A percentile compares a stretch with the other conserved stretches of the same genome.
Conservation (phyloP, 1,140 invertebrate species). For the Ostrea edulis region DNA sequence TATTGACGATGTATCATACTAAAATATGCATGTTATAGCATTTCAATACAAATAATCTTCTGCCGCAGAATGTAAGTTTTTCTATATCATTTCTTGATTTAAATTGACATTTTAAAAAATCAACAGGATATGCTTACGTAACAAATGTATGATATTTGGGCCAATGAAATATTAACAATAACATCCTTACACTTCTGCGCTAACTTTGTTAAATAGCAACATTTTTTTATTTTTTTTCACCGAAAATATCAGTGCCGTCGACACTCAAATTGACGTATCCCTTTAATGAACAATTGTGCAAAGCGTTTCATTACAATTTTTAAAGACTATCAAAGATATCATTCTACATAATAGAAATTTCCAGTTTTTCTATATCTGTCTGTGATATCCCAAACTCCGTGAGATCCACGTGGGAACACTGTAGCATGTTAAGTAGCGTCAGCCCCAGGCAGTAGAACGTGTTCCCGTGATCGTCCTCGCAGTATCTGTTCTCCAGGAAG, state of each 20-base stretch:
- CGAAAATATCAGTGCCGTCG: not conserved
- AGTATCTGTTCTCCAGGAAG: slow-evolving; percentile 14
- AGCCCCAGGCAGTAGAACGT: not conserved
- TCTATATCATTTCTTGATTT: no score
- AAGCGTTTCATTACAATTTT: no score
- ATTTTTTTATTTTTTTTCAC: not conserved
- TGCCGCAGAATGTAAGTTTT: no score
- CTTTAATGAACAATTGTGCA: no score
- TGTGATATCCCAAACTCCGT: not conserved
- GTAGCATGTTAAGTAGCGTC: not conserved
- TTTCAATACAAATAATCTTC: no score
- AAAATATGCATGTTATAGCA: no score
- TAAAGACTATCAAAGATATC: not conserved
- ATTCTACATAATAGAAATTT: slow-evolving; percentile 9
- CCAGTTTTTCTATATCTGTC: not conserved
- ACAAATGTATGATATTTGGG: no score
- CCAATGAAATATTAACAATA: no score
- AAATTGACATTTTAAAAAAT: no score
- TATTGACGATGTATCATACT: no score
- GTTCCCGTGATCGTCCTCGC: not conserved
- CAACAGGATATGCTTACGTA: no score
- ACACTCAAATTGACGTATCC: not conserved
- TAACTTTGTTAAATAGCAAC: not conserved
- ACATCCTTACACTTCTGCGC: no score
- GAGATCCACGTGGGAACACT: not conserved